Evolutionary conservation across 2,797 vertebrate genomes (phyloP), one percentile per base, ranked within the genome.

Genomic region (Bovichtus variegatus): DNA sequence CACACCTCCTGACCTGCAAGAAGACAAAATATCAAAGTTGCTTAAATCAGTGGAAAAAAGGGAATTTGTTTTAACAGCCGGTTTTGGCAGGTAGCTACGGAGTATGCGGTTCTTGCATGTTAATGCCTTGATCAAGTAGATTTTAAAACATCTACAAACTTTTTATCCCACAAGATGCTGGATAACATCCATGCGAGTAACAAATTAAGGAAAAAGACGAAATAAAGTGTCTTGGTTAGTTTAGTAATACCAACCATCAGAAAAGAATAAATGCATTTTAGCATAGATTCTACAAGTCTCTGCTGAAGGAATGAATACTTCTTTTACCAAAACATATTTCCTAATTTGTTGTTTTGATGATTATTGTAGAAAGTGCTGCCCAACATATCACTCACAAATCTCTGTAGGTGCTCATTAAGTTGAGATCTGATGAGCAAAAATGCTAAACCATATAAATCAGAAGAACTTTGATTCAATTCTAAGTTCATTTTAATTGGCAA

Each of bases 1-100:
- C 91, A 65, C 92, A 93, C 0, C 77, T 88, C 0, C 86, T 54
- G 57, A 95, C 43, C 97, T 98, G 91, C 68, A 94, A 53, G 9
- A 12, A 61, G 50, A 77, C 34, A 71, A 58, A 55, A 29, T 34
- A 40, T 34, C 21, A 36, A 46, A 21, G n/a, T 27, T 44, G 4
- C 3, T 59, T 2, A 25, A 10, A 5, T 49, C 19, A 18, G 18
- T 13, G 9, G 34, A 44, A 51, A 8, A n/a, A 5, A 15, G 7
- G 3, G 0, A 19, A 34, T n/a, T 27, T 54, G 8, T n/a, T 46
- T 38, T 6, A 21, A 36, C 1, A 23, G 9, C 7, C 40, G 29
- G 25, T 29, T 25, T n/a, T 6, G 23, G 8, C 18, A 47, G 29
- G 3, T 5, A 40, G 16, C 4, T 27, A 27, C 21, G 31, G 38